Evolutionary conservation across 2,113 vertebrate genomes (phyloP).

Genomic region (Neolamprologus caudopunctatus): DNA sequence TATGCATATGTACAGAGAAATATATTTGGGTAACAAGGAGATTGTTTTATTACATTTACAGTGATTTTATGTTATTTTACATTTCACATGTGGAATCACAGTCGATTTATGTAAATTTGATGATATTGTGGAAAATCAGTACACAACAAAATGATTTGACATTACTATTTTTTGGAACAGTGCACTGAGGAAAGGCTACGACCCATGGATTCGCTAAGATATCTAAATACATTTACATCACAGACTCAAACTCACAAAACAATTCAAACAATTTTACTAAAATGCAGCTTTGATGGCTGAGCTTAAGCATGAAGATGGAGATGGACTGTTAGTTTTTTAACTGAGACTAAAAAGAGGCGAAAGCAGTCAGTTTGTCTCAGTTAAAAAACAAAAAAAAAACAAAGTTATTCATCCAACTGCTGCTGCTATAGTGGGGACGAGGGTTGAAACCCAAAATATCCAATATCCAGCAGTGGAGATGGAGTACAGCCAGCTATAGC

Average conservation of each 20-base stretch:
- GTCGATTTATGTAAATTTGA: not conserved
- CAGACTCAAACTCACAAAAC: not conserved
- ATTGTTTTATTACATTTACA: no score
- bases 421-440: fast-evolving
- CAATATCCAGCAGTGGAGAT: not conserved
- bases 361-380: not conserved
- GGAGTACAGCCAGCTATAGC: not conserved
- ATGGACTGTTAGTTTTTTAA: not conserved
- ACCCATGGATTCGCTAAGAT: not conserved
- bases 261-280: not conserved
- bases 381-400: not conserved
- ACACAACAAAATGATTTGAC: no score
- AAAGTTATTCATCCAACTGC: not conserved
- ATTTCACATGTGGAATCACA: not conserved
- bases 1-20: no score
- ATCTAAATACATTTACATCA: not conserved
- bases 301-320: not conserved
- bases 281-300: no score
- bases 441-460: not conserved
- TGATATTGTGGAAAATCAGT: not conserved
- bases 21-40: no score
- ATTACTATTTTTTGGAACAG: not conserved
- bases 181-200: not conserved
- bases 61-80: not conserved
- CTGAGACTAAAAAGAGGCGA: not conserved